Base-by-base conservation (phyloP, 2,113 vertebrate species). In the Mirounga angustirostris region DNA sequence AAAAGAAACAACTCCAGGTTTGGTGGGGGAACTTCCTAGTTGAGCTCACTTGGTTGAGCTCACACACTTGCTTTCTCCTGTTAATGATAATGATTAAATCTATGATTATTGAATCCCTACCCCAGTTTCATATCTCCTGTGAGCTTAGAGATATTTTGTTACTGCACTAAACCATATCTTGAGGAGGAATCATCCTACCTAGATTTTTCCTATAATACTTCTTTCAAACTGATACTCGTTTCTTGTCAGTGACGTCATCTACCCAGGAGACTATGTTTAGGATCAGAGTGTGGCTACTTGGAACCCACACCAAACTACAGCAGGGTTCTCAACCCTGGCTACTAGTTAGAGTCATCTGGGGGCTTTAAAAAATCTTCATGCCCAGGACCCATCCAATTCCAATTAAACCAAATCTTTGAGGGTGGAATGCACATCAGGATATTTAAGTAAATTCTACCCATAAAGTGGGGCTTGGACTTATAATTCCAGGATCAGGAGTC, bases 201-300 rank as follows among this genome's bases (percentile, higher is more conserved):
- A 30, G 80, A 40, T 58, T 90, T 89, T 87, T 69, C 76, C 83
- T 65, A 74, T 79, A 94, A 94, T 76, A 2, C 5, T 91, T 92
- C 30, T 67, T n/a, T 94, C 65, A 95, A 58, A 88, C 4, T 33
- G 40, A 63, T 22, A 52, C 28, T 74, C n/a, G 14, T 87, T 93
- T 86, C 59, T 96, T 96, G 22, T 79, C 28, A 71, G 61, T 94
- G 67, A 87, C 52, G 50, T 30, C 56, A 43, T 89, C 40, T 92
- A 54, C 40, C 19, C 7, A 95, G 18, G 43, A 88, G 54, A 94
- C 56, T 46, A 24, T 36, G 26, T 74, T 79, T 46, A 86, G 36
- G 54, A 63, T 97, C 30, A 63, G 3, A 65, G 43, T 24, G 52
- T 65, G 59, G 46, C 14, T 83, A 11, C 61, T 65, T 91, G 46